phyloP scores from a whole-genome alignment of 2,888 invertebrate species.

The Synergus umbraculus region DNA sequence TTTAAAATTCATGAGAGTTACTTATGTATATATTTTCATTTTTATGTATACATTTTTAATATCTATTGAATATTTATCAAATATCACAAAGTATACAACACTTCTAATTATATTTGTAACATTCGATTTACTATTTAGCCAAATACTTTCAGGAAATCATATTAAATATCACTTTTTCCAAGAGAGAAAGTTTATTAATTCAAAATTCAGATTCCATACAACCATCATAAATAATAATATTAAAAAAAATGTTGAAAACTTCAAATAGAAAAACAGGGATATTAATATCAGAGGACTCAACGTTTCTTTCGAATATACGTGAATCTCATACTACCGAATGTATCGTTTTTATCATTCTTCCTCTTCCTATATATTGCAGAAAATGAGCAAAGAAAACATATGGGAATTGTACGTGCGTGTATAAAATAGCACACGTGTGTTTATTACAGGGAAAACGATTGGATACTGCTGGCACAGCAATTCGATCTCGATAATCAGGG shows the following conservation, averaged over 20 bases:
- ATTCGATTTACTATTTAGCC: too few species aligned
- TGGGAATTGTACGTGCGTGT: conserved; percentile 39
- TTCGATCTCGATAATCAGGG: conserved; percentile 74
- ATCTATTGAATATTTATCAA: too few species aligned
- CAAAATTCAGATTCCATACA: too few species aligned
- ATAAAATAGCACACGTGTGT: conserved; percentile 42
- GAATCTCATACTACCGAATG: neutral
- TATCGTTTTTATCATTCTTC: conserved; percentile 9
- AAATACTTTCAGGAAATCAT: too few species aligned
- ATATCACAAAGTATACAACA: too few species aligned
- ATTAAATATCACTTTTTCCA: too few species aligned
- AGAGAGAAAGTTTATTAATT: too few species aligned
- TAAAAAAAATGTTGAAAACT: too few species aligned
- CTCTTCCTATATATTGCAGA: conserved; percentile 10
- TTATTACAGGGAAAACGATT: conserved; percentile 46
- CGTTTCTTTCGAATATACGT: neutral
- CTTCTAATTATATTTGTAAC: too few species aligned
- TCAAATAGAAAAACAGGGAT: neutral
- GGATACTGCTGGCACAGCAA: conserved; percentile 60
- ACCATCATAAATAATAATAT: too few species aligned
- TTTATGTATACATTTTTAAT: too few species aligned
- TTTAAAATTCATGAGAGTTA: neutral
- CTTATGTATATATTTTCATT: neutral
- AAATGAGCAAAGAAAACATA: conserved; percentile 26
- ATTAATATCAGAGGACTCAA: neutral